Conservation (phyloP, 1,140 invertebrate genomes). For the Musca vetustissima region DNA sequence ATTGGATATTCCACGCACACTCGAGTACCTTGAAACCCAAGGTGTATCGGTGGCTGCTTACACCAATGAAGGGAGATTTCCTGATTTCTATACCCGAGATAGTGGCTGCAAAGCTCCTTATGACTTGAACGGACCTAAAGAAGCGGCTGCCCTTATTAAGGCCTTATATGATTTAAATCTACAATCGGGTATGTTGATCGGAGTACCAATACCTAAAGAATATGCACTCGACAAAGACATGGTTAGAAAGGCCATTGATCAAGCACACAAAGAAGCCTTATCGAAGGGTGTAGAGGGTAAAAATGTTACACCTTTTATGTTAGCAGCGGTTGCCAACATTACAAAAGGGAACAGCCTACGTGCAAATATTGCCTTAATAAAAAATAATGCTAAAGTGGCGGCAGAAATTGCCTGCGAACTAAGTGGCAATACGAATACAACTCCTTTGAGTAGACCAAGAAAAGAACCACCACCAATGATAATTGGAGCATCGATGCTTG, state of each 20-base stretch:
- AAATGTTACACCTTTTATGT: slow-evolving; percentile 89
- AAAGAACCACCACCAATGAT: slow-evolving; percentile 32
- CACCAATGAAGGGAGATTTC: slow-evolving; percentile 63
- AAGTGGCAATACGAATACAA: neutral
- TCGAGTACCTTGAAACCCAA: slow-evolving; percentile 96
- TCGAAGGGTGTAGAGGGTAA: slow-evolving; percentile 74
- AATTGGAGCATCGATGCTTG: slow-evolving; percentile 48
- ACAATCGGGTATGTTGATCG: slow-evolving; percentile 82
- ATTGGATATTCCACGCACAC: slow-evolving; percentile 88
- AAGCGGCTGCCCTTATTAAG: slow-evolving; percentile 74
- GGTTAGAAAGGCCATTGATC: slow-evolving; percentile 71
- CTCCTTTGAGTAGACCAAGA: neutral
- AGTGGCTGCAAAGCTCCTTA: slow-evolving; percentile 74
- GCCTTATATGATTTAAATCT: slow-evolving; percentile 64
- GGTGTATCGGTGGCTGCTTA: slow-evolving; percentile 87
- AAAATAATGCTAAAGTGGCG: slow-evolving; percentile 88
- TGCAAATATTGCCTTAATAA: slow-evolving; percentile 87
- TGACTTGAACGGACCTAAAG: slow-evolving; percentile 60
- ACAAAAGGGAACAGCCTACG: slow-evolving; percentile 79
- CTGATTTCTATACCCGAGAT: slow-evolving; percentile 84
- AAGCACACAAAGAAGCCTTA: slow-evolving; percentile 71
- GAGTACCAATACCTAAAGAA: slow-evolving; percentile 84
- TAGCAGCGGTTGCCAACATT: slow-evolving; percentile 73
- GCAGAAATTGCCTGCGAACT: slow-evolving; percentile 71
- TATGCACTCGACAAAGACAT: slow-evolving; percentile 57